A percentile compares a stretch with the other conserved stretches of the same genome.
phyloP scores from a whole-genome alignment of 2,113 vertebrate genomes.

The Orthonyx spaldingii region DNA sequence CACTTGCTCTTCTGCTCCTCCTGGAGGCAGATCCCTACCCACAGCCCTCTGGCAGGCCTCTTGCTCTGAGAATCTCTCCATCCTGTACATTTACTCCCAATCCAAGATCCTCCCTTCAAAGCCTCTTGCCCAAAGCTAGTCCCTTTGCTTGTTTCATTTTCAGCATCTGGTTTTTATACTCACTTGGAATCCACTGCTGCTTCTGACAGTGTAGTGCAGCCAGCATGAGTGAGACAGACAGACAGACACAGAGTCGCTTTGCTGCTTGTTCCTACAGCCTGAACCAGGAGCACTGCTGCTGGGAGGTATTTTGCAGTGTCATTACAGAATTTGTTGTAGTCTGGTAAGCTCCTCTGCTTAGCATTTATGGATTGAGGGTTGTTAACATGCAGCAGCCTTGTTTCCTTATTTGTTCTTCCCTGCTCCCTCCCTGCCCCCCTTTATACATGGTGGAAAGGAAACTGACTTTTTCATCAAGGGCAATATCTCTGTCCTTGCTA shows the following conservation, averaged over 20 bases:
- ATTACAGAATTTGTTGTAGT: not conserved
- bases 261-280: not conserved
- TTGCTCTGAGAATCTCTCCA: not conserved
- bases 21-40: not conserved
- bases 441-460: not conserved
- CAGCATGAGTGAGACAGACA: not conserved
- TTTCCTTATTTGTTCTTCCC: not conserved
- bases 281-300: not conserved
- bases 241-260: not conserved
- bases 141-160: not conserved
- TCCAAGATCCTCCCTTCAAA: not conserved
- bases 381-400: not conserved
- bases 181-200: not conserved
- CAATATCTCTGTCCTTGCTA: not conserved
- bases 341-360: not conserved
- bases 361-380: not conserved
- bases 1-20: not conserved
- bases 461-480: not conserved
- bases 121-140: not conserved
- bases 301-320: not conserved
- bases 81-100: not conserved
- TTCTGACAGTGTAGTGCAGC: not conserved
- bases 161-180: not conserved
- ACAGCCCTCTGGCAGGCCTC: not conserved
- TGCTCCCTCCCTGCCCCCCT: rapidly evolving